These are phyloP conservation scores for Sinohyriopsis cumingii DNA, from an alignment of 2,888 invertebrate genomes.

Conservation along the genomic window DNA sequence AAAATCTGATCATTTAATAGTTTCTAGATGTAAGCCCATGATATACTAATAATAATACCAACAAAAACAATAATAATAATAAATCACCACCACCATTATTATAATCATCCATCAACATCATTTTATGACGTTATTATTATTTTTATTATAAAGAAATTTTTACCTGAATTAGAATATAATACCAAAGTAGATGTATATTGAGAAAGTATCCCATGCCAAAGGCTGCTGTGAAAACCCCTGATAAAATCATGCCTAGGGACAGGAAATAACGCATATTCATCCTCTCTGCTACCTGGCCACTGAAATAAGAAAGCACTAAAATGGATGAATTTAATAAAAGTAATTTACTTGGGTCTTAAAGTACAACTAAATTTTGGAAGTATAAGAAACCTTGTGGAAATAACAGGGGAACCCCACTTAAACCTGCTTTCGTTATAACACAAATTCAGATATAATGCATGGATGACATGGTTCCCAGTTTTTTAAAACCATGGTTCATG, in stretches of 20 bases:
- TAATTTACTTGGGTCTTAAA: not conserved
- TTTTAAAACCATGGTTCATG: too few relatives aligned
- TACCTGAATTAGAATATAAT: conserved; percentile 88
- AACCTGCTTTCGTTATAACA: too few relatives aligned
- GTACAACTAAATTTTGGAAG: not conserved
- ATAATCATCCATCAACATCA: too few relatives aligned
- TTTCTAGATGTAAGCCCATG: too few relatives aligned
- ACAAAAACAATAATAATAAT: too few relatives aligned
- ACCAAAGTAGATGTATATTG: conserved; percentile 85
- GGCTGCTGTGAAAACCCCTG: conserved; percentile 88
- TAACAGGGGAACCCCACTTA: too few relatives aligned
- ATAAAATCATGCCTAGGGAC: conserved; percentile 90
- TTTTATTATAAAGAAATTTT: not conserved
- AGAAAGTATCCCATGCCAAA: conserved; percentile 90
- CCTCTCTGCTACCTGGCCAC: conserved; percentile 93
- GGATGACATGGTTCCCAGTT: too few relatives aligned
- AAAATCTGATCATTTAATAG: too few relatives aligned
- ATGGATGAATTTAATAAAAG: not conserved
- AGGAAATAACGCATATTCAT: conserved; percentile 92
- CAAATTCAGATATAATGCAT: too few relatives aligned
- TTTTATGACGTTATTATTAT: not conserved
- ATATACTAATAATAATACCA: too few relatives aligned
- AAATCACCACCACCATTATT: too few relatives aligned
- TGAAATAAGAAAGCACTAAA: conserved; percentile 52
- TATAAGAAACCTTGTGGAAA: not conserved